phyloP scores from a whole-genome alignment of 2,888 invertebrate genomes.

The Masnerella sp. region DNA sequence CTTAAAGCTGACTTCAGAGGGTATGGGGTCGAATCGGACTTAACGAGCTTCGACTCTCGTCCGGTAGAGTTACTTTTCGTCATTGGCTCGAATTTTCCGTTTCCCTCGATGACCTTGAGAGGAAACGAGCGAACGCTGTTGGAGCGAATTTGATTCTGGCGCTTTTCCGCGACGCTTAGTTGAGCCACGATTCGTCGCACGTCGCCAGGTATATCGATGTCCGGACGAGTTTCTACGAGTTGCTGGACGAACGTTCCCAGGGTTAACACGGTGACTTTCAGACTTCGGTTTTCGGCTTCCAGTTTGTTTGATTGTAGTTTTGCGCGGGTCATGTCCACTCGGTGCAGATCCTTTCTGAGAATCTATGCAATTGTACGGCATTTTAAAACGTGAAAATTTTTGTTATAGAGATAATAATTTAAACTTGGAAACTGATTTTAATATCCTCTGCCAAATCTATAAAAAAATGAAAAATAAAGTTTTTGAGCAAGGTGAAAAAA shows the following conservation, averaged over 20 bases:
- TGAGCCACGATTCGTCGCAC: conserved; percentile 86
- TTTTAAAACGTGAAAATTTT: too few species aligned
- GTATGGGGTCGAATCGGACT: conserved; percentile 75
- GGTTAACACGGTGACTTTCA: conserved; percentile 86
- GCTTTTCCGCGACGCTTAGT: conserved; percentile 78
- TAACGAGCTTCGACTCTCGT: conserved; percentile 68
- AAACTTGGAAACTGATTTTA: conserved; percentile 1
- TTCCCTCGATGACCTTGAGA: conserved; percentile 80
- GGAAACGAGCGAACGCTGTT: conserved; percentile 75
- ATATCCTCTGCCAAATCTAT: background rate
- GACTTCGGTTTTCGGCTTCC: conserved; percentile 85
- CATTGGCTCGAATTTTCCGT: conserved; percentile 71
- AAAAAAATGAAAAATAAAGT: too few species aligned
- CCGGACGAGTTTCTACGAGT: conserved; percentile 82
- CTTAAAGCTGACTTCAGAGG: conserved; percentile 76
- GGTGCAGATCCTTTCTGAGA: conserved; percentile 80
- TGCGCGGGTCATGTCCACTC: conserved; percentile 82
- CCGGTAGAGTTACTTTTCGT: conserved; percentile 74
- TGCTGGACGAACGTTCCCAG: conserved; percentile 86
- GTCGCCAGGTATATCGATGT: conserved; percentile 85
- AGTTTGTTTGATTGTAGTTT: conserved; percentile 83
- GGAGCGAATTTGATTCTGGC: conserved; percentile 66
- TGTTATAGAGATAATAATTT: background rate
- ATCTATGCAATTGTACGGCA: conserved; percentile 73
- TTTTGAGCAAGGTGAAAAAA: too few species aligned